phyloP scores from a whole-genome alignment of 2,113 vertebrate species.

The Neopipo cinnamomea region DNA sequence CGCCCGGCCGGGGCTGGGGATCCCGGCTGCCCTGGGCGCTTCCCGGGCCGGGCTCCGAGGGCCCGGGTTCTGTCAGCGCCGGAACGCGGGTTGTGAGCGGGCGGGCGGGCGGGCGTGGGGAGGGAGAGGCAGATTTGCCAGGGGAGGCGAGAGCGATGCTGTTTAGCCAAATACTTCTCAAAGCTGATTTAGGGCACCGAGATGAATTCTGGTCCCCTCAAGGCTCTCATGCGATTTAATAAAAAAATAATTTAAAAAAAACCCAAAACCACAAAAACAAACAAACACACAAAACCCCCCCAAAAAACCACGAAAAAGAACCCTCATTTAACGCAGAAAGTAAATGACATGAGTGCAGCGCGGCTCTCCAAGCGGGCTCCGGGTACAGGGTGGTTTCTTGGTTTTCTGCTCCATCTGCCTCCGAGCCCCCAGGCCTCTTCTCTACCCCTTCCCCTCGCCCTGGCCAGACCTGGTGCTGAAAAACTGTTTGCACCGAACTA shows the following conservation, averaged over 20 bases:
- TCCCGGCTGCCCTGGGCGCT: neutral
- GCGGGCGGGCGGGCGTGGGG: neutral
- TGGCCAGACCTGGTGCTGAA: conserved; percentile 35
- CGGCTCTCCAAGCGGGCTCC: neutral
- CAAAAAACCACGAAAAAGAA: too few relatives aligned
- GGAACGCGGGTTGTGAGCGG: neutral
- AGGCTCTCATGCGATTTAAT: conserved; percentile 4
- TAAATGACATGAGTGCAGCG: neutral
- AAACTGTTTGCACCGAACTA: neutral
- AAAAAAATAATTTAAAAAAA: too few relatives aligned
- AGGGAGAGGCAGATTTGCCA: conserved; percentile 42
- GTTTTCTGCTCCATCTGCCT: neutral
- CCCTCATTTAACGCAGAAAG: neutral
- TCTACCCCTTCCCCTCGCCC: neutral
- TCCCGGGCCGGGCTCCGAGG: neutral
- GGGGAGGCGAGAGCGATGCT: conserved; percentile 25
- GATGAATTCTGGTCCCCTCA: conserved; percentile 4
- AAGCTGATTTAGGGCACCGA: conserved; percentile 40
- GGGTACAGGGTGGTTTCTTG: neutral
- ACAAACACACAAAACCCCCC: too few relatives aligned
- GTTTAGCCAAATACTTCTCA: conserved; percentile 35
- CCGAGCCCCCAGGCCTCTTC: neutral
- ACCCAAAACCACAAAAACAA: too few relatives aligned
- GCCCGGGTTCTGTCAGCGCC: neutral
- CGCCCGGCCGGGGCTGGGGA: neutral